Conservation (phyloP, 2,113 vertebrate species). For the Collichthys lucidus region DNA sequence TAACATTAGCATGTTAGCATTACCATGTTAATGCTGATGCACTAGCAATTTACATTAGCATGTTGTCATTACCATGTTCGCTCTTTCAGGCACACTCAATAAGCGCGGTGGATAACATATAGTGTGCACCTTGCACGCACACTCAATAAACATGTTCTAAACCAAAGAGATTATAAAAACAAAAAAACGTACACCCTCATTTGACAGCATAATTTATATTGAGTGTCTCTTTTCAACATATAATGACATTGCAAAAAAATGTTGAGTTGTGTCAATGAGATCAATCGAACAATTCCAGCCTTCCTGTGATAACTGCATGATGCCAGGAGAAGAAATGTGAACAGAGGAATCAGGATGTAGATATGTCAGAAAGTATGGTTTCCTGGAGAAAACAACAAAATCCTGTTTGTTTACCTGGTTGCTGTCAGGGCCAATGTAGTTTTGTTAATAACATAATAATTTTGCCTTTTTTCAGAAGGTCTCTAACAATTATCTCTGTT, state of each 20-base stretch:
- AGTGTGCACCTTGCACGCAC: no score
- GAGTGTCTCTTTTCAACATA: not conserved
- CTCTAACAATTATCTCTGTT: no score
- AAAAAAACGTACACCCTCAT: not conserved
- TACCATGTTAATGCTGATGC: no score
- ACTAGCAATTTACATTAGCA: no score
- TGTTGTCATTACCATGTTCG: no score
- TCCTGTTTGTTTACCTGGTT: no score
- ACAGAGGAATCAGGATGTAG: not conserved
- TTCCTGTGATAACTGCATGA: not conserved
- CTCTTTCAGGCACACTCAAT: no score
- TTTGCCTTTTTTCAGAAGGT: no score
- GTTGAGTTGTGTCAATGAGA: not conserved
- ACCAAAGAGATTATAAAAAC: not conserved
- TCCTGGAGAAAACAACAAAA: not conserved
- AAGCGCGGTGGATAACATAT: no score
- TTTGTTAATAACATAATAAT: no score
- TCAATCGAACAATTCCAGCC: not conserved
- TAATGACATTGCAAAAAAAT: conserved; percentile 1
- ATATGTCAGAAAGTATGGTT: not conserved
- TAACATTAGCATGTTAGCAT: no score
- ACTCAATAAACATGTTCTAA: not conserved
- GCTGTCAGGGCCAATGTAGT: no score
- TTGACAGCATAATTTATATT: not conserved
- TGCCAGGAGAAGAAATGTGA: not conserved